phyloP scores from a whole-genome alignment of 37 sponge, comb jelly and placozoan genomes.

The Cliona cf. orientalis region DNA sequence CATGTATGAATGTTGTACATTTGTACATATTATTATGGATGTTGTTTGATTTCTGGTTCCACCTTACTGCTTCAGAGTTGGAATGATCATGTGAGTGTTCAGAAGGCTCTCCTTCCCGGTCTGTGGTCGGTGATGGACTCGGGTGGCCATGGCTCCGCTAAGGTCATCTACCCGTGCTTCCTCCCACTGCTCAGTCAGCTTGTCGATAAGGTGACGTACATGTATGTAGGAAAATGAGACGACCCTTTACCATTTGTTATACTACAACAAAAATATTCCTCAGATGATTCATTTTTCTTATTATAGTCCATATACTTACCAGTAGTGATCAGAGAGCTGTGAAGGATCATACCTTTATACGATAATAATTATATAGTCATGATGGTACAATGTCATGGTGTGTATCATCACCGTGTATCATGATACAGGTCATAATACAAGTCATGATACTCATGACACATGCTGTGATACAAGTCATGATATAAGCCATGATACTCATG shows the following conservation, averaged over 20 bases:
- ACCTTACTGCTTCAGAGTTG: slow-evolving; percentile 62
- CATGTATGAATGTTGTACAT: background rate
- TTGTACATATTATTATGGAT: no score
- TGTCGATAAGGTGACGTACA: slow-evolving; percentile 38
- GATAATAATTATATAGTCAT: no score
- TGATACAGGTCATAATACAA: background rate
- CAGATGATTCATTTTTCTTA: no score
- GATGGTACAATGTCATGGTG: no score
- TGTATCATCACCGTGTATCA: no score
- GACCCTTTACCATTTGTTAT: background rate
- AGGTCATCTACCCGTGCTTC: slow-evolving; percentile 45
- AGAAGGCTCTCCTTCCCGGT: slow-evolving; percentile 67
- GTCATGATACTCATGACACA: background rate
- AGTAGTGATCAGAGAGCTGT: no score
- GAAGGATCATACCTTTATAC: no score
- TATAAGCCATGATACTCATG: background rate
- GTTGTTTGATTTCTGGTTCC: background rate
- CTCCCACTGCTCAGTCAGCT: slow-evolving; percentile 56
- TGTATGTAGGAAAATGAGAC: background rate
- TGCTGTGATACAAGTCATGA: background rate
- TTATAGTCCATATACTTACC: no score
- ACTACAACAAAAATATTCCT: no score
- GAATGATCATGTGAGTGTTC: slow-evolving; percentile 44
- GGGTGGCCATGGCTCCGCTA: slow-evolving; percentile 67
- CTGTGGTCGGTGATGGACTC: slow-evolving; percentile 55